Conservation (phyloP, 2,888 invertebrate species). For the Dryococelus australis region DNA sequence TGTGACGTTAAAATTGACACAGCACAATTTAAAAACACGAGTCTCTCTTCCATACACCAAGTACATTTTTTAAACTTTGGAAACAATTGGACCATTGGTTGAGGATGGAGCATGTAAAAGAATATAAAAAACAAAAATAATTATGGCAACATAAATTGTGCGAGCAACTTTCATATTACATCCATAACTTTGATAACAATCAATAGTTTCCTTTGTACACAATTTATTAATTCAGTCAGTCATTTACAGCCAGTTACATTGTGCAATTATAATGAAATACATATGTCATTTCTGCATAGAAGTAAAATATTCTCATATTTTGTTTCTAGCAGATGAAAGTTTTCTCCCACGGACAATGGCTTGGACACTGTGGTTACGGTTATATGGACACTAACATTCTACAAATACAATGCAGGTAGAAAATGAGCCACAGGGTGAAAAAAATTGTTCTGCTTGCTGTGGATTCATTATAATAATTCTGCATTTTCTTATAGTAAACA, state of each 20-base stretch:
- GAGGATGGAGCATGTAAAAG: neutral
- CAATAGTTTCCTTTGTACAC: constrained; percentile 26
- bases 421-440: neutral
- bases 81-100: neutral
- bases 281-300: neutral
- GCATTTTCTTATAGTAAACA: neutral
- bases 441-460: neutral
- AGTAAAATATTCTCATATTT: neutral
- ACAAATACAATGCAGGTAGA: neutral
- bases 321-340: neutral
- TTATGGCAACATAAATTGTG: neutral
- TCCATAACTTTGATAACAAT: constrained; percentile 18
- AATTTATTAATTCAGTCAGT: constrained; percentile 21
- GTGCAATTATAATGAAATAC: constrained; percentile 23
- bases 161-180: neutral
- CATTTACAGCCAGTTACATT: constrained; percentile 17
- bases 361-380: neutral
- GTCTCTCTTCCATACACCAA: neutral
- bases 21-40: neutral
- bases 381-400: neutral
- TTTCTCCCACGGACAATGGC: neutral
- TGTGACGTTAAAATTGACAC: neutral
- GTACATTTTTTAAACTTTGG: neutral
- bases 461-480: neutral
- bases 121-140: neutral